phyloP scores from a whole-genome alignment of 2,888 invertebrate species.

The Tenodera sinensis region DNA sequence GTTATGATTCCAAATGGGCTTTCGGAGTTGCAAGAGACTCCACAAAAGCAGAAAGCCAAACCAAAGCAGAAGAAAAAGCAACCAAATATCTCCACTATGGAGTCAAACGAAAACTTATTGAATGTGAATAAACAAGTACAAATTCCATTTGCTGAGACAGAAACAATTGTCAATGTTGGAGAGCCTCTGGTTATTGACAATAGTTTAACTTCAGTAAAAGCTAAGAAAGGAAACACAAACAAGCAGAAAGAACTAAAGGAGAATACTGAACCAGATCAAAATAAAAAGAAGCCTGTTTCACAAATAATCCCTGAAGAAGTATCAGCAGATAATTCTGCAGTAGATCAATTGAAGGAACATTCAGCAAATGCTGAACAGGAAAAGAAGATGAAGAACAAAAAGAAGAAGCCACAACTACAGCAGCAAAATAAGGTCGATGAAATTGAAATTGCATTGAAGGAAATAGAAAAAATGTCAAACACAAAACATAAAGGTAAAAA shows the following conservation, averaged over 20 bases:
- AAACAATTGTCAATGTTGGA: constrained; percentile 12
- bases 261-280: not conserved
- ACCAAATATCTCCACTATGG: not conserved
- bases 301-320: constrained; percentile 12
- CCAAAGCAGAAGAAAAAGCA: constrained; percentile 11
- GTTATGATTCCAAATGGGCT: not conserved
- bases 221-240: not conserved
- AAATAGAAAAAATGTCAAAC: constrained; percentile 43
- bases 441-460: constrained; percentile 48
- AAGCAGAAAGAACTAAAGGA: not conserved
- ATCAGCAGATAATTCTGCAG: not conserved
- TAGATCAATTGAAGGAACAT: not conserved
- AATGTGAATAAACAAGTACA: not conserved
- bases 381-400: constrained; percentile 20
- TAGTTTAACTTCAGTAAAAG: constrained; percentile 4
- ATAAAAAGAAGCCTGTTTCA: constrained; percentile 16
- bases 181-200: constrained; percentile 5
- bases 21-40: not conserved
- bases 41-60: not conserved
- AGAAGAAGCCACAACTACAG: constrained; percentile 9
- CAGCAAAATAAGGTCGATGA: constrained; percentile 41
- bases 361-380: constrained; percentile 25
- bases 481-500: constrained; percentile 18
- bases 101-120: not conserved
- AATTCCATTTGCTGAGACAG: not conserved